Evolutionary conservation across 1,140 invertebrate genomes (phyloP), one percentile per base, ranked within the genome.

Genomic region (Sitophilus oryzae): DNA sequence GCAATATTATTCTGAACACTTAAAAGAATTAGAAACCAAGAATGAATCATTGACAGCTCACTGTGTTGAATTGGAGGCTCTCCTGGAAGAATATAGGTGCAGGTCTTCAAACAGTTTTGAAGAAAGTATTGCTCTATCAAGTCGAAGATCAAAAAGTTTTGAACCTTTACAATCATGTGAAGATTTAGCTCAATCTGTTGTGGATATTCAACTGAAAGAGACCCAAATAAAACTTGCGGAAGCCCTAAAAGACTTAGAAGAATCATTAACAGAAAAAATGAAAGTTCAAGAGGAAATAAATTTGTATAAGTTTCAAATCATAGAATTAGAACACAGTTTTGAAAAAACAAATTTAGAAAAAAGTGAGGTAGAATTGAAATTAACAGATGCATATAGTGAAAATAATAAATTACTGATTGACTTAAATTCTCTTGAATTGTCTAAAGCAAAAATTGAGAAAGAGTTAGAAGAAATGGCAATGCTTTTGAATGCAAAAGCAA

Each of bases 201-300:
- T 71, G n/a, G 69, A 71, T 43, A 52, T 70, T 10, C 67, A 71
- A 50, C 48, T 71, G 14, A 64, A 55, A 56, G 69, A 71, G 36
- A 49, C 56, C 6, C 65, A 63, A 44, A 61, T 54, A 25, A 60
- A 67, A 52, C 22, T 53, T 0, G 44, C 38, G 8, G 18, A 46
- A 9, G 43, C 23, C 4, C 21, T 45, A n/a, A 11, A 45, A n/a
- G 34, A 47, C 1, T 19, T 53, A 8, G 25, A 45, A 0, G 30
- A 10, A 16, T 14, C 22, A 2, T 50, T 51, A 18, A 38, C 42
- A 52, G 54, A 56, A 5, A 50, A 40, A 55, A 14, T 18, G n/a
- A 45, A n/a, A 9, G 8, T 10, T 5, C 5, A 45, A 45, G 16
- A 45, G n/a, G n/a, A 23, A 4, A 25, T 47, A 14, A 43, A 42